These are phyloP conservation scores for Drosophila cracens DNA, from an alignment of 2,888 invertebrate species.

Conservation along the genomic window DNA sequence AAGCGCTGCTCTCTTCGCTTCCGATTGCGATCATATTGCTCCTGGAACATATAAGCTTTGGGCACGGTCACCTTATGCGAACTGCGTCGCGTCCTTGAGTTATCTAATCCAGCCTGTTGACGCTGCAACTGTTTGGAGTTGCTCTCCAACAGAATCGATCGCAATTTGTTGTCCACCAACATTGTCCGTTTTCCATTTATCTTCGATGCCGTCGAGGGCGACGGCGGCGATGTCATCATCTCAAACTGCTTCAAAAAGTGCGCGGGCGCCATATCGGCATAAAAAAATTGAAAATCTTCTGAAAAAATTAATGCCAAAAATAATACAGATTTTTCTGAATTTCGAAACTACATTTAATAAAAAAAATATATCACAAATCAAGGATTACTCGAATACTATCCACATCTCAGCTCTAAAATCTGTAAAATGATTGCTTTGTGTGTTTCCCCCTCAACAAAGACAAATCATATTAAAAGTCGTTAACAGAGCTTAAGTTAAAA, in stretches of 20 bases:
- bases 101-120: slow-evolving; percentile 58
- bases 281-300: not conserved
- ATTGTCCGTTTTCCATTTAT: not conserved
- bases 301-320: not conserved
- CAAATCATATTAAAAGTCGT: too few relatives aligned
- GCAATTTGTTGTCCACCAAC: slow-evolving; percentile 32
- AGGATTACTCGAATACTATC: not conserved
- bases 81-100: not conserved
- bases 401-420: not conserved
- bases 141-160: slow-evolving; percentile 40
- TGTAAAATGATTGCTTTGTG: not conserved
- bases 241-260: slow-evolving; percentile 31
- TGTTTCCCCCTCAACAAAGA: too few relatives aligned
- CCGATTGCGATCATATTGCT: slow-evolving; percentile 34
- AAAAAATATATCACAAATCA: not conserved
- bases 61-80: slow-evolving; percentile 8
- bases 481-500: not conserved
- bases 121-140: slow-evolving; percentile 32
- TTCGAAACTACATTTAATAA: not conserved
- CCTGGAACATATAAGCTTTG: slow-evolving; percentile 14
- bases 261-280: slow-evolving; percentile 30
- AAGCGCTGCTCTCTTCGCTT: not conserved
- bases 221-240: not conserved
- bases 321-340: not conserved
- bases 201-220: not conserved